Evolutionary conservation across 2,888 invertebrate genomes (phyloP), one percentile per base, ranked within the genome.

Genomic region (Microctonus aethiopoides): DNA sequence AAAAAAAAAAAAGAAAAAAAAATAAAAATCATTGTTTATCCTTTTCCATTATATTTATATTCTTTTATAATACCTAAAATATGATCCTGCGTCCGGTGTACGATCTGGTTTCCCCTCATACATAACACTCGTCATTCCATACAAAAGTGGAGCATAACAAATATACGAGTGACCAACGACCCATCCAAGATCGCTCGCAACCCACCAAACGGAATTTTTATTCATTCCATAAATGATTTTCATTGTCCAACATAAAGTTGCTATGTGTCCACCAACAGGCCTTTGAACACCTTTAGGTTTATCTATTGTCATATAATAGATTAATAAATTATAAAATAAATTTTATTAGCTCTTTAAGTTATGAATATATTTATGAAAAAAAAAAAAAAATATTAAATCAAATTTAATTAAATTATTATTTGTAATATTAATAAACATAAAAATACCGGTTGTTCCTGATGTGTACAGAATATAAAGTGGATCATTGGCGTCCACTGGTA

Each of bases 81-180:
- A 97, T 84, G 95, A 94, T 46, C 94, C 94, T 3, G 97, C 93
- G 86, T 97, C 95, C 0, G 97, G 97, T 0, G 97, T 98, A 72
- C 97, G 92, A 78, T 97, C 96, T 0, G 97, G 98, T 84, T 98
- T 98, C 2, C 98, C 98, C 87, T 98, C 95, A 81, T 94, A 95
- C 88, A 96, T 91, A 22, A 96, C 89, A 62, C 93, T 93, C 0
- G 96, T 96, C 54, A 92, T 88, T 0, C 96, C 95, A 75, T 92
- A 91, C 0, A 95, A 87, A 4, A 97, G 87, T 0, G 97, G 97
- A 0, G 93, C 97, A 79, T 97, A 98, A 85, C 96, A 95, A 77
- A 97, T 97, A 85, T 96, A 98, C 0, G 96, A 97, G 83, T 96
- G 97, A 0, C 97, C 97, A 0, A 97, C 97, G 0, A 97, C 97